Evolutionary conservation across 2,113 vertebrate genomes (phyloP).

Genomic region (Mormyrus lacerda): DNA sequence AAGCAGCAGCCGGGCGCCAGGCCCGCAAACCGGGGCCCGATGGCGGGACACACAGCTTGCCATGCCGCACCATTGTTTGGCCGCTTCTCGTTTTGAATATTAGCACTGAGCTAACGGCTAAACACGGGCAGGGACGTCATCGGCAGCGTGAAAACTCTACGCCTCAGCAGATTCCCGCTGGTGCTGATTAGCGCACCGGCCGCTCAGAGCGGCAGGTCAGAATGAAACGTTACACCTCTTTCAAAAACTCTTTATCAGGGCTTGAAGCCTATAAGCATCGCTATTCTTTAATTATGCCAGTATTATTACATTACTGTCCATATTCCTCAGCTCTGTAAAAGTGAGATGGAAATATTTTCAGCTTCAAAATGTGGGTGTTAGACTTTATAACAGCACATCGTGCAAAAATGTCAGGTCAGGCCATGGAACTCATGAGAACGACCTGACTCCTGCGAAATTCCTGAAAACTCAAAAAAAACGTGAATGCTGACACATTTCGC

Average conservation of each 20-base stretch:
- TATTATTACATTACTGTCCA: neutral
- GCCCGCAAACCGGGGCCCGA: neutral
- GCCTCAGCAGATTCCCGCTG: neutral
- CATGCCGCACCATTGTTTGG: neutral
- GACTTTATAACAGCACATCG: conserved; percentile 20
- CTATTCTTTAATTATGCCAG: neutral
- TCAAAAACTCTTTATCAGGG: neutral
- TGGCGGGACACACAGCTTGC: neutral
- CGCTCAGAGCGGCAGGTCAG: neutral
- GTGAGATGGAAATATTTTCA: conserved; percentile 11
- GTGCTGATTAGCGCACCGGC: neutral
- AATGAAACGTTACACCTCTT: conserved; percentile 3
- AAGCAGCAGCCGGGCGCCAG: conserved; percentile 13
- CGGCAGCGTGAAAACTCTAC: neutral
- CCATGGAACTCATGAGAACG: conserved; percentile 26
- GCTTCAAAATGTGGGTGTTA: conserved; percentile 18
- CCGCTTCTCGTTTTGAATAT: neutral
- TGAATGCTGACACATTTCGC: conserved; percentile 33
- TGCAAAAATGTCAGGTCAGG: neutral
- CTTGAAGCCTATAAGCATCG: neutral
- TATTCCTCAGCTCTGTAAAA: neutral
- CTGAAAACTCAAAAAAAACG: conserved; percentile 24
- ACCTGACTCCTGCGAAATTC: conserved; percentile 29
- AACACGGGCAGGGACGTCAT: neutral
- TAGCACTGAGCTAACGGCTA: neutral